Evolutionary conservation across 2,797 vertebrate genomes (phyloP), one percentile per base, ranked within the genome.

Genomic region (Psittacula derbiana): DNA sequence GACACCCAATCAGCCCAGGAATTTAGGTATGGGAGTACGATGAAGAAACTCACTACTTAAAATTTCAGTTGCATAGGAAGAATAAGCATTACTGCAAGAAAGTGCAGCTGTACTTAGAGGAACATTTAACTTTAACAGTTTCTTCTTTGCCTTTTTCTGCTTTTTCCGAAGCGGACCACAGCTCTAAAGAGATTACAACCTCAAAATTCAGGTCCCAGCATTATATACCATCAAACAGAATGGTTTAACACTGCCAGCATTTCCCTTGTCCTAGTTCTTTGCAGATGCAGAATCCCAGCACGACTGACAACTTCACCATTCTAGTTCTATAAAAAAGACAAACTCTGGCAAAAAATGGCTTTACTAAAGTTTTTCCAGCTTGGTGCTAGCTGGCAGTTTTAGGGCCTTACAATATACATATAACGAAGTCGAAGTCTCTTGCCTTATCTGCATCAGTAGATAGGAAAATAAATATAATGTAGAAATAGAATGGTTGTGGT

Each of bases 141-240:
- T 23, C 64, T 36, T 80, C 17, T 71, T 60, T 10, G 23, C 36
- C 53, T 73, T 83, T 88, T 80, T 8, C 72, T 13, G 43, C 21
- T 73, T 75, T 50, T 91, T 82, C 61, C 52, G 64, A 60, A 93
- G 87, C 31, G 31, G 71, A 47, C 50, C 24, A 31, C 43, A 82
- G 75, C 57, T 88, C 72, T 90, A 52, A 91, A 90, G 85, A 88
- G 79, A 91, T 78, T 83, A 76, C 72, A 94, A 85, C 78, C 75
- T 91, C 87, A 60, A 66, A 93, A 93, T 88, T 83, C 85, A 71
- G 69, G 75, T 73, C 82, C 71, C 76, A 81, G 73, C 60, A 90
- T 60, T 83, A 84, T 44, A 58, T 25, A 38, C 33, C 41, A 72
- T 84, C 86, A 69, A 88, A 78, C 23, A 74, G 85, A 76, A 41